These are phyloP conservation scores for Dastarcus helophoroides DNA, from an alignment of 2,888 invertebrate genomes.

Conservation along the genomic window DNA sequence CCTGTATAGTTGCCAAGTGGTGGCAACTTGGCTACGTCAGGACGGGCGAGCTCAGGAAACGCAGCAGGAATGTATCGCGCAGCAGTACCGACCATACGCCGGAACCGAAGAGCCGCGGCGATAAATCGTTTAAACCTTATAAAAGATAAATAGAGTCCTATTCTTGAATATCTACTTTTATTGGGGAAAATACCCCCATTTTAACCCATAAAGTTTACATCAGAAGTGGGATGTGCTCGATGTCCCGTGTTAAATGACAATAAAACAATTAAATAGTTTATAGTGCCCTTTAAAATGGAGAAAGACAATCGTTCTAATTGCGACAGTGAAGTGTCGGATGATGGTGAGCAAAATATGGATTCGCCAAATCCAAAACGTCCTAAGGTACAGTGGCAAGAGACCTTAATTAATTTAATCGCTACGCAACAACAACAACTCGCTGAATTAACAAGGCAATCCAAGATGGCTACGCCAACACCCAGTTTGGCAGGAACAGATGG, in stretches of 20 bases:
- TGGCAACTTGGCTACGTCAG: too few relatives aligned
- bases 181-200: too few relatives aligned
- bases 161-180: too few relatives aligned
- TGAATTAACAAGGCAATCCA: constrained; percentile 4
- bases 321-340: not conserved
- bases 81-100: too few relatives aligned
- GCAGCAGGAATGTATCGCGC: too few relatives aligned
- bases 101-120: too few relatives aligned
- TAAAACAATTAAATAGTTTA: not conserved
- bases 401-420: constrained; percentile 8
- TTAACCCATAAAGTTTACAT: too few relatives aligned
- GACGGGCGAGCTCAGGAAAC: too few relatives aligned
- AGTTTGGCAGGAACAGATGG: not conserved
- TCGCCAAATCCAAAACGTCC: constrained; percentile 1
- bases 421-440: constrained; percentile 9
- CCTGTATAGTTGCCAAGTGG: too few relatives aligned
- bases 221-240: constrained; percentile 1
- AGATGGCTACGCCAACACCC: constrained; percentile 1
- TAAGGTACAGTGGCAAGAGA: constrained; percentile 9
- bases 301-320: not conserved
- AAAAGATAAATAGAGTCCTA: too few relatives aligned
- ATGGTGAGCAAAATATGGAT: not conserved
- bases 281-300: not conserved
- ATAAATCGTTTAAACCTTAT: too few relatives aligned
- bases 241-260: not conserved